Evolutionary conservation across 2,113 vertebrate genomes (phyloP).

Genomic region (Scytalopus superciliaris): DNA sequence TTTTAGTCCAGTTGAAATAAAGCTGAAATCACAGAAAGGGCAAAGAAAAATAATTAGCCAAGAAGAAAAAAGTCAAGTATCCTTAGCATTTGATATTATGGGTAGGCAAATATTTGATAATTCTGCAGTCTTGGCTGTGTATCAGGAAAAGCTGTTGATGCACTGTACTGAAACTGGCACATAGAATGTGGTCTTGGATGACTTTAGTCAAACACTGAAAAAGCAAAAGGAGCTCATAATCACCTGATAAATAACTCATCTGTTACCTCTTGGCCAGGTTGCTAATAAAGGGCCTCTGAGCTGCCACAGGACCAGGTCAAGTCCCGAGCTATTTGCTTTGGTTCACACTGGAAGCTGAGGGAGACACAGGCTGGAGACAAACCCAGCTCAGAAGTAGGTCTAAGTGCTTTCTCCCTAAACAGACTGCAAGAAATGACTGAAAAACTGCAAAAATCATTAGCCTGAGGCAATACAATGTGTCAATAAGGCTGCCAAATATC

Average conservation of each 20-base stretch:
- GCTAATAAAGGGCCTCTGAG: background rate
- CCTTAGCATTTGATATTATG: background rate
- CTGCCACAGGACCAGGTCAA: background rate
- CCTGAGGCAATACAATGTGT: conserved; percentile 47
- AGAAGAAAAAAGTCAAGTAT: background rate
- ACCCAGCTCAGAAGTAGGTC: background rate
- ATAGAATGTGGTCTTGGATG: background rate
- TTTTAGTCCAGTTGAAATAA: background rate
- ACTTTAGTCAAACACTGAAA: background rate
- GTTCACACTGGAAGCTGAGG: background rate
- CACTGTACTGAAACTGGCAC: background rate
- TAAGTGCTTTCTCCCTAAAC: conserved; percentile 14
- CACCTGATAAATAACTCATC: background rate
- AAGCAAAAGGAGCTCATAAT: background rate
- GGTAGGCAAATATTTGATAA: background rate
- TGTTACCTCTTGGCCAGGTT: background rate
- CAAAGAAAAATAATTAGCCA: background rate
- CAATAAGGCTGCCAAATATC: conserved; percentile 58
- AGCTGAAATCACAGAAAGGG: background rate
- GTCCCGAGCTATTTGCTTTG: background rate
- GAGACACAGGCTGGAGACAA: background rate
- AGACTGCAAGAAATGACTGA: conserved; percentile 32
- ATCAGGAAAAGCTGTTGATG: background rate
- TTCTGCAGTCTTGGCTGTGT: background rate
- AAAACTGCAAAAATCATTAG: conserved; percentile 48